Conservation (phyloP, 92 coral and sea anemone species). For the Chrysogorgia sp. region DNA sequence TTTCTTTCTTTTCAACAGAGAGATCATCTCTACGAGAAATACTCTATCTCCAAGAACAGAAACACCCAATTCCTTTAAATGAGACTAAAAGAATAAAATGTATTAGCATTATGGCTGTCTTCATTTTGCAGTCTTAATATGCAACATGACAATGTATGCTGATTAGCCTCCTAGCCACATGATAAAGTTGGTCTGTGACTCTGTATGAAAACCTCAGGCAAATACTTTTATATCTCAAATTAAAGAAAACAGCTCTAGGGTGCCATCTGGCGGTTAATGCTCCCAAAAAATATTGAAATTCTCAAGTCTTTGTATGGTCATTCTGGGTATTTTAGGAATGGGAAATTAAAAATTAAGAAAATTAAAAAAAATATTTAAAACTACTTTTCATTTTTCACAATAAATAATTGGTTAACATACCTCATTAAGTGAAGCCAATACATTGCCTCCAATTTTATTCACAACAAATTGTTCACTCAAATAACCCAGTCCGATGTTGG, state of each 20-base stretch:
- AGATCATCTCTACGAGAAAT: conserved; percentile 80
- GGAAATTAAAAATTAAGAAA: background rate
- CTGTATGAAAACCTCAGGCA: no score
- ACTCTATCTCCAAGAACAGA: conserved; percentile 90
- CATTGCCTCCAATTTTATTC: conserved; percentile 93
- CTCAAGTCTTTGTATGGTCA: no score
- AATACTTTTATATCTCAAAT: no score
- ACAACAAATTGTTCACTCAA: conserved; percentile 84
- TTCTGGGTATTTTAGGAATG: no score
- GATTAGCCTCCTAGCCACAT: no score
- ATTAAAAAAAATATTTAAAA: background rate
- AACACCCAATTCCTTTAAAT: conserved; percentile 89
- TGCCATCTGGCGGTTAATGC: no score
- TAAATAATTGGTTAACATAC: conserved; percentile 33
- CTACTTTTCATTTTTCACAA: no score
- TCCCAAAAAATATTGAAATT: no score
- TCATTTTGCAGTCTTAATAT: background rate
- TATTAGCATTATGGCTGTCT: background rate
- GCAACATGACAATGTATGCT: no score
- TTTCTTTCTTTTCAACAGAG: conserved; percentile 84
- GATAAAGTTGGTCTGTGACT: no score
- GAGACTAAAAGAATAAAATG: conserved; percentile 61
- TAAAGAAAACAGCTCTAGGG: no score
- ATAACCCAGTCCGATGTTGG: conserved; percentile 84
- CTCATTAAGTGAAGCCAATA: conserved; percentile 80